Conservation (phyloP, 2,113 vertebrate species). For the Dunckerocampus dactyliophorus region DNA sequence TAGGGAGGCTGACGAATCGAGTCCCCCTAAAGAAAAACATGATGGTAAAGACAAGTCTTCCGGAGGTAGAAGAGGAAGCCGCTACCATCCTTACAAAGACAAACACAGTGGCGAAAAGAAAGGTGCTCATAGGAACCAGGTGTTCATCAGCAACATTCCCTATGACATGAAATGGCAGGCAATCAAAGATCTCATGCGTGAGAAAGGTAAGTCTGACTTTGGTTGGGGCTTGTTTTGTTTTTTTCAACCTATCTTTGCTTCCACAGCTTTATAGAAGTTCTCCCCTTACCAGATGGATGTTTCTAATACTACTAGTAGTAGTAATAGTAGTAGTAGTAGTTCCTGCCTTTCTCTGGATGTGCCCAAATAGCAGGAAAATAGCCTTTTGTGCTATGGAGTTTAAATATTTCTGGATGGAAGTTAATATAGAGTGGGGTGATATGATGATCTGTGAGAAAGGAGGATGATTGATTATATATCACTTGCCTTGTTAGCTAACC, state of each 20-base stretch:
- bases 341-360: slow-evolving; percentile 48
- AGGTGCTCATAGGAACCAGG: slow-evolving; percentile 82
- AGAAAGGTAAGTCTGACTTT: slow-evolving; percentile 86
- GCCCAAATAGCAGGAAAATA: slow-evolving; percentile 41
- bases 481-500: slow-evolving; percentile 70
- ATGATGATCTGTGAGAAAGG: slow-evolving; percentile 54
- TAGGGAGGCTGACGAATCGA: slow-evolving; percentile 80
- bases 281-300: slow-evolving; percentile 45
- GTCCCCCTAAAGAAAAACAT: slow-evolving; percentile 75
- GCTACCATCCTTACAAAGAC: slow-evolving; percentile 96
- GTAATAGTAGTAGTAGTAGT: slow-evolving; percentile 11
- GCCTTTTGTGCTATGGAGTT: slow-evolving; percentile 43
- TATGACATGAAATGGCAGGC: slow-evolving; percentile 99
- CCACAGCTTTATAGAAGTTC: slow-evolving; percentile 34
- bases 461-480: slow-evolving; percentile 61
- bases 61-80: slow-evolving; percentile 78
- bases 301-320: slow-evolving; percentile 30
- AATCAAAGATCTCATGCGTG: slow-evolving; percentile 99
- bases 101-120: slow-evolving; percentile 87
- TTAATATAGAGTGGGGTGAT: slow-evolving; percentile 59
- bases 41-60: slow-evolving; percentile 85
- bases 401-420: slow-evolving; percentile 56
- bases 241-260: slow-evolving; percentile 12
- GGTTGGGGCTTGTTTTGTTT: slow-evolving; percentile 34
- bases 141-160: slow-evolving; percentile 99